Conservation (phyloP, 2,888 invertebrate genomes). For the Eristalis tenax region DNA sequence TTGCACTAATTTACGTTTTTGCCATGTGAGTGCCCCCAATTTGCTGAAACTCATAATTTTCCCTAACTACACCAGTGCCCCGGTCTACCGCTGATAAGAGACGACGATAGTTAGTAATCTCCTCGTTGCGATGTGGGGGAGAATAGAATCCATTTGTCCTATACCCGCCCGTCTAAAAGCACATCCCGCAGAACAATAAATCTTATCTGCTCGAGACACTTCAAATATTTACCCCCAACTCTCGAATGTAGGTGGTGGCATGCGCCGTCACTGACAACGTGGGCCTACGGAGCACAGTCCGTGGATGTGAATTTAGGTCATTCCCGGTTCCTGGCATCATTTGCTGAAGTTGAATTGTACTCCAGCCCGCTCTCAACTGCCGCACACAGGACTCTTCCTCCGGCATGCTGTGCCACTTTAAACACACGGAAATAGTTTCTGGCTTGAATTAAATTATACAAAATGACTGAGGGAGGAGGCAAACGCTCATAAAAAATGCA, state of each 20-base stretch:
- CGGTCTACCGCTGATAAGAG: conserved; percentile 35
- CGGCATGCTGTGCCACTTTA: neutral
- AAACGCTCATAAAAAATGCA: neutral
- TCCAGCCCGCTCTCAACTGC: neutral
- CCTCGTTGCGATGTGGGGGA: neutral
- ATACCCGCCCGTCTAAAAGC: neutral
- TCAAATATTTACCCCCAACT: conserved; percentile 59
- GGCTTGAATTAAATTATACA: conserved; percentile 50
- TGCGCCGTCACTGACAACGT: conserved; percentile 27
- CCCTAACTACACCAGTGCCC: neutral
- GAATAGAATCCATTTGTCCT: neutral
- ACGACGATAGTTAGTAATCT: conserved; percentile 15
- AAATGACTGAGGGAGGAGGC: neutral
- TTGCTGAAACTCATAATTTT: conserved; percentile 32
- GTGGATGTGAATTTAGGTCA: conserved; percentile 32
- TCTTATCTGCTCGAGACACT: conserved; percentile 61
- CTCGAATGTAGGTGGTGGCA: conserved; percentile 44
- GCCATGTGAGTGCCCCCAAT: conserved; percentile 42
- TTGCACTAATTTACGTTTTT: conserved; percentile 50
- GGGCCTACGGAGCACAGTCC: conserved; percentile 26
- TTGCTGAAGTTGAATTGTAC: neutral
- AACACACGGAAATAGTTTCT: conserved; percentile 43
- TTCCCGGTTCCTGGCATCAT: conserved; percentile 40
- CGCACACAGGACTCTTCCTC: neutral
- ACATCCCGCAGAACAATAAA: conserved; percentile 40